A percentile compares a stretch with the other conserved stretches of the same genome.
Evolutionary conservation across 2,797 vertebrate species (phyloP).

Genomic region (Acrocephalus scirpaceus): DNA sequence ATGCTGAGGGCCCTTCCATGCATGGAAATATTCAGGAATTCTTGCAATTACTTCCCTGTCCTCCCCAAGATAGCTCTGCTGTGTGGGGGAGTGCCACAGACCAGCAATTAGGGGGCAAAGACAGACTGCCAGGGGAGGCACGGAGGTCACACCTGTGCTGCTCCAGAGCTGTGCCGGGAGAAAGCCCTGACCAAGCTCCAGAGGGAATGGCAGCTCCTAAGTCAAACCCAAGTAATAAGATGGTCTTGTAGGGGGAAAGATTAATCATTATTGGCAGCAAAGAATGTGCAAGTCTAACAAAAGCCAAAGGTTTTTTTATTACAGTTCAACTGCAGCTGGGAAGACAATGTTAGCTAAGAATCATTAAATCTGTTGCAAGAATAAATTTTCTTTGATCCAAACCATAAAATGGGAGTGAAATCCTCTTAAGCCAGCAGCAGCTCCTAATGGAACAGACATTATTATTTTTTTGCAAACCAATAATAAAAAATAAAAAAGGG

Average conservation of each 20-base stretch:
- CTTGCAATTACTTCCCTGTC: neutral
- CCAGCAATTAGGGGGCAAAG: conserved; percentile 3
- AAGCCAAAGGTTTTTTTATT: conserved; percentile 60
- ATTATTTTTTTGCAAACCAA: neutral
- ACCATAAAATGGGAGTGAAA: conserved; percentile 63
- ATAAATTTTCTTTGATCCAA: conserved; percentile 68
- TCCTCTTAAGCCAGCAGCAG: conserved; percentile 55
- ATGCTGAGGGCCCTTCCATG: neutral
- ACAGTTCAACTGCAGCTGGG: conserved; percentile 27
- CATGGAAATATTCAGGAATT: neutral
- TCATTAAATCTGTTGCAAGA: conserved; percentile 54
- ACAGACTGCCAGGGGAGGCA: neutral
- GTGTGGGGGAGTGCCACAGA: neutral
- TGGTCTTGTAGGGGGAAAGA: conserved; percentile 32
- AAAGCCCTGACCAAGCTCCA: neutral
- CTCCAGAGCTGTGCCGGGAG: neutral
- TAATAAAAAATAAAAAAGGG: conserved; percentile 42
- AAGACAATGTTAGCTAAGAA: conserved; percentile 48
- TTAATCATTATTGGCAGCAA: conserved; percentile 38
- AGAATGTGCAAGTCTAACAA: conserved; percentile 50
- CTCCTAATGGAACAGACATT: conserved; percentile 50
- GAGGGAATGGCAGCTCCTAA: neutral
- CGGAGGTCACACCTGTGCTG: neutral
- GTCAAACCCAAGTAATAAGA: conserved; percentile 40
- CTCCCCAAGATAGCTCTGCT: neutral